These are phyloP conservation scores for Callaeas wilsoni DNA, from an alignment of 2,113 vertebrate genomes.

Conservation along the genomic window DNA sequence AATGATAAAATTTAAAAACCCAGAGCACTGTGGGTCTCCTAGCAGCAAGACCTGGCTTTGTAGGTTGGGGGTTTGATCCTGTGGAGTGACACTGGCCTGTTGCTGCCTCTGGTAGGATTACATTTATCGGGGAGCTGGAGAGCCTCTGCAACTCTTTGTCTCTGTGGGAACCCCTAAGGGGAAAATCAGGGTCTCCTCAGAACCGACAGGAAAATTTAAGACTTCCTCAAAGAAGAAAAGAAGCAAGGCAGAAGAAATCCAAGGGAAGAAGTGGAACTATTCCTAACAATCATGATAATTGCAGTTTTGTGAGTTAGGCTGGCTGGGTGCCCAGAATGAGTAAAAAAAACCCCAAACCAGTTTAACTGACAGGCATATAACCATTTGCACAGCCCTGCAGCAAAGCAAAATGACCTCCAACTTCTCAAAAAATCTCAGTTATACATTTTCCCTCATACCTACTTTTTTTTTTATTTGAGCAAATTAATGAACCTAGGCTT, in stretches of 20 bases:
- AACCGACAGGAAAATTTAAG: slow-evolving; percentile 38
- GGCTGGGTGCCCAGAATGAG: slow-evolving; percentile 42
- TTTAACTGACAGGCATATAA: not conserved
- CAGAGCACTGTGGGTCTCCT: not conserved
- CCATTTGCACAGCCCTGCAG: not conserved
- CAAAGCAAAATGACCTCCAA: not conserved
- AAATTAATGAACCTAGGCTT: not conserved
- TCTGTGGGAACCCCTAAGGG: not conserved
- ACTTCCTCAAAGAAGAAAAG: slow-evolving; percentile 37
- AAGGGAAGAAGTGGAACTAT: not conserved
- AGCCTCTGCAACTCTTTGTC: not conserved
- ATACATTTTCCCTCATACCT: not conserved
- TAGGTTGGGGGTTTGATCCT: not conserved
- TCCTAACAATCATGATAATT: slow-evolving; percentile 27
- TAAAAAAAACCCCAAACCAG: not conserved
- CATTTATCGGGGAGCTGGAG: not conserved
- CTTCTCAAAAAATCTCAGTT: not conserved
- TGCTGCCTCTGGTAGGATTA: not conserved
- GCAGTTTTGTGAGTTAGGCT: slow-evolving; percentile 16
- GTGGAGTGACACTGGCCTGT: not conserved
- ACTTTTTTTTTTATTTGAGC: not conserved
- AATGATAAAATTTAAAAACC: not conserved
- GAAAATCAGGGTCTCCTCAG: not conserved
- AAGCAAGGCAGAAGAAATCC: slow-evolving; percentile 1
- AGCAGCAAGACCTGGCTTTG: not conserved